Base-by-base conservation (phyloP, 2,888 invertebrate species). In the Spisula solida region DNA sequence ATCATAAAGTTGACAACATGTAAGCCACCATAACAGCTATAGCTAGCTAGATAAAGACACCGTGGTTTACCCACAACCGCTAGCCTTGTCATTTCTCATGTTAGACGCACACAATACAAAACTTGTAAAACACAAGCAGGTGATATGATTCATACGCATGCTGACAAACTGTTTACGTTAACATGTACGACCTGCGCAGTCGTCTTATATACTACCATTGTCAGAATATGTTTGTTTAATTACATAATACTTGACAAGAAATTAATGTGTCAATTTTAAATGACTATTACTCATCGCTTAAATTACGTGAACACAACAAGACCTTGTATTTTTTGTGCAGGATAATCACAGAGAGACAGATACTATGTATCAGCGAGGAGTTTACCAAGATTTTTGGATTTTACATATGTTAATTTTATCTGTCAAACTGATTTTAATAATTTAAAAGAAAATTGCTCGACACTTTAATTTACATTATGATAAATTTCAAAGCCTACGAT, bases 381-480 rank as follows among this genome's bases (percentile, higher is more conserved):
- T 25, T 25, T 66, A 8, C 25, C 6, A 6, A 25, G n/a, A 12
- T 51, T n/a, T 66, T 66, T 25, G 60, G 60, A 25, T 66, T 25
- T 66, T 25, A 66, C n/a, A 25, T 6, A 66, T 12, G n/a, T 66
- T n/a, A 5, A n/a, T 20, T 0, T n/a, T 41, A 78, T 47, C 78
- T 78, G 34, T 78, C 34, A 78, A 78, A 66, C 60, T 25, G 25
- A 25, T 66, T 66, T 66, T 25, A 66, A 25, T 25, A 66, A 34
- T 78, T 78, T 20, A 41, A 78, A 75, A 18, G 8, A 18, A 81
- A 81, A 81, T 20, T 47, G 20, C 0, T 18, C 12, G 20, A 80
- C 48, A 31, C 75, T 25, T 83, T 41, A 83, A 83, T 81, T 81
- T 51, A 20, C 47, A 48, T 81, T 51, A 81, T 51, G 47, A 81